Percentiles rank a stretch among this genome's conserved stretches.
Evolutionary conservation across 2,113 vertebrate species (phyloP).

Genomic region (Archilochus colubris): DNA sequence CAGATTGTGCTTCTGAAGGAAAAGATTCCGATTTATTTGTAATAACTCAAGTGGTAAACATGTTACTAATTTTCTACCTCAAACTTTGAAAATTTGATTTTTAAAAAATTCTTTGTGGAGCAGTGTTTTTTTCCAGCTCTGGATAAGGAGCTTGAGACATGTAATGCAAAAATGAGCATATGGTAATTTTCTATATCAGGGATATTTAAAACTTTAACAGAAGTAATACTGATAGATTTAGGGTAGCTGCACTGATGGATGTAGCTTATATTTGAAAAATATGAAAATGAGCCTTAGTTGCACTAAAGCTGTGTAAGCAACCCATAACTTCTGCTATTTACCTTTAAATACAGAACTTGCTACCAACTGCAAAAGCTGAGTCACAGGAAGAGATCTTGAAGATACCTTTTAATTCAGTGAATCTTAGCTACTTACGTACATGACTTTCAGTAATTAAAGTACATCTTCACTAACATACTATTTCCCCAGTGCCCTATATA

Average conservation of each 20-base stretch:
- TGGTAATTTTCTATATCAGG: background rate
- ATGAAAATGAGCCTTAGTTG: background rate
- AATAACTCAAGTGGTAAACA: background rate
- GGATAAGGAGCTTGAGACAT: background rate
- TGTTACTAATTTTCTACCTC: background rate
- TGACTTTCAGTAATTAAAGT: background rate
- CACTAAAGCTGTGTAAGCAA: background rate
- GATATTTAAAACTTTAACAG: background rate
- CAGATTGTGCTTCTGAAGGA: background rate
- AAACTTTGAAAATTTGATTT: background rate
- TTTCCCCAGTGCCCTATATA: background rate
- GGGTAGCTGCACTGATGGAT: background rate
- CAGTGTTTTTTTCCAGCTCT: background rate
- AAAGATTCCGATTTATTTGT: background rate
- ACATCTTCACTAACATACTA: background rate
- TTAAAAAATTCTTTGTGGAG: background rate
- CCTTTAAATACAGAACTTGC: background rate
- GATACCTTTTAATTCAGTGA: background rate
- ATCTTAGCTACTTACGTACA: background rate
- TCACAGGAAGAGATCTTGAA: background rate
- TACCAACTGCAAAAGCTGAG: background rate
- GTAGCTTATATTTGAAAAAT: background rate
- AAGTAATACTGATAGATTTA: background rate
- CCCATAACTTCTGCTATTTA: background rate
- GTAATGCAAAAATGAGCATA: background rate